These are phyloP conservation scores for Falco rusticolus DNA, from an alignment of 2,797 vertebrate genomes.

Conservation along the genomic window DNA sequence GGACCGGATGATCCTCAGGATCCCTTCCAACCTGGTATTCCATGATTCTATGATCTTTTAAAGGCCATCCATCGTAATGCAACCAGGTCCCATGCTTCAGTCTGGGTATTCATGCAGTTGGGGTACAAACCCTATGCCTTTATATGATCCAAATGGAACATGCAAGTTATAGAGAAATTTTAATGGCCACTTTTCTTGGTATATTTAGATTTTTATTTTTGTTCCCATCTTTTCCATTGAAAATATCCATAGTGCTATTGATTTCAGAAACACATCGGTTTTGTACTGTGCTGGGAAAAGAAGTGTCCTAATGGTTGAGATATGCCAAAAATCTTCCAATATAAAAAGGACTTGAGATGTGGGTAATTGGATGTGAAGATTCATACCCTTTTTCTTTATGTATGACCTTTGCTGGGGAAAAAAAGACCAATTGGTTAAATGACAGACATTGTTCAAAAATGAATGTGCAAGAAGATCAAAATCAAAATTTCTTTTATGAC, in stretches of 20 bases:
- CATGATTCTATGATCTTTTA: neutral
- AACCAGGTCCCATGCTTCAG: neutral
- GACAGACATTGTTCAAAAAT: neutral
- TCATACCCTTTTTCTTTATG: neutral
- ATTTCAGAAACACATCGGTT: neutral
- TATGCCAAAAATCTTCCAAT: neutral
- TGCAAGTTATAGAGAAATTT: neutral
- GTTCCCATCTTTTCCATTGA: neutral
- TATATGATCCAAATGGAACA: neutral
- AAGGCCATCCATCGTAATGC: neutral
- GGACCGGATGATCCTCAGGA: neutral
- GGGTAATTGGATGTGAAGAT: neutral
- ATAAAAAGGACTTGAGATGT: neutral
- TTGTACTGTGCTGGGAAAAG: neutral
- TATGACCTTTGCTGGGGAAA: neutral
- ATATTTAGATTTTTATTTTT: neutral
- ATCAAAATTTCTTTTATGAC: neutral
- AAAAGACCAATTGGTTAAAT: neutral
- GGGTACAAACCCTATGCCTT: neutral
- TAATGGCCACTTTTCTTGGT: neutral
- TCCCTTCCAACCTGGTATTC: neutral
- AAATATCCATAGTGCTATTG: neutral
- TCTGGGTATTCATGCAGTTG: neutral
- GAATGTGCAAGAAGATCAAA: neutral
- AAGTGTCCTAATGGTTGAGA: neutral